Base-by-base conservation (phyloP, 2,888 invertebrate species). In the Plagodis dolabraria region DNA sequence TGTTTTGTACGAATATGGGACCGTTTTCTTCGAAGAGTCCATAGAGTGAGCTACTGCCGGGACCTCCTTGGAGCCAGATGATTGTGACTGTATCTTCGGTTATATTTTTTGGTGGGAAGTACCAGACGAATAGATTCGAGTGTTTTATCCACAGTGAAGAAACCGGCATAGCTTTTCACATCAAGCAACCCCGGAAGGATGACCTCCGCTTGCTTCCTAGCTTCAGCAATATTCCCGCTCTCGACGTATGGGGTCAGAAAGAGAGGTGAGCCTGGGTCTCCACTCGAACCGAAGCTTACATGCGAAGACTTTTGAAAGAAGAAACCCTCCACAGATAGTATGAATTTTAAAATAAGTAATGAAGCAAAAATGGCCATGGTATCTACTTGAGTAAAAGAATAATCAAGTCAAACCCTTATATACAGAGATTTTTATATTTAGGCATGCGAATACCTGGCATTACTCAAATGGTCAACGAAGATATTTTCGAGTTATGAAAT, bases 81-180 rank as follows among this genome's bases (percentile, higher is more conserved):
- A 97, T 83, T 0, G 97, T 95, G 0, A 96, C 96, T 0, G 95
- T 7, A 95, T 43, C 89, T 83, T 58, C 87, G 86, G 4, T 82
- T 83, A 34, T 85, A 77, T 1, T 79, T 67, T 92, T 93, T 0
- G 97, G 95, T 0, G 97, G 97, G 79, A 98, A 97, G 79, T 96
- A 98, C 98, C 98, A 98, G 84, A 98, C 97, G 87, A 98, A 98
- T 85, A 96, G 93, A 77, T 98, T 97, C 0, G 97, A 97, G 70
- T 0, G 92, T 83, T 71, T 95, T 94, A 79, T 98, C 95, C 0
- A 98, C 98, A 0, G 98, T 98, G 53, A 98, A 92, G 80, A 95
- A 98, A 9, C 97, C 96, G 10, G 96, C 93, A 76, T 96, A 96
- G 74, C 96, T 96, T 67, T 89, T 93, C 12, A 96, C 86, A n/a